phyloP scores from a whole-genome alignment of 2,113 vertebrate genomes.

The Pterocles burchelli region DNA sequence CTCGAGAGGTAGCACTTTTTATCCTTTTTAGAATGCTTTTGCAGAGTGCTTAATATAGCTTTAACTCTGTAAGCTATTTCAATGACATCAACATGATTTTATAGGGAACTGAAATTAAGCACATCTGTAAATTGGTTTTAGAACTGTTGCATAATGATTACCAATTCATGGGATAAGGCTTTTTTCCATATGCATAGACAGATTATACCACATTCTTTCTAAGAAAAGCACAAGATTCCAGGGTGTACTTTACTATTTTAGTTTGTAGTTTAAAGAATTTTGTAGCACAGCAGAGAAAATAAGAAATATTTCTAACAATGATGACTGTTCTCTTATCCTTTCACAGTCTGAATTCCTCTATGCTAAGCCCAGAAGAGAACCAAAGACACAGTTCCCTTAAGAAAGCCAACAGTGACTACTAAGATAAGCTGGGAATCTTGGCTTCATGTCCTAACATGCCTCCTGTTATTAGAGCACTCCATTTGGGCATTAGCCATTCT shows the following conservation, averaged over 20 bases:
- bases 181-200: not conserved
- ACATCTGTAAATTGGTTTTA: not conserved
- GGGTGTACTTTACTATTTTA: not conserved
- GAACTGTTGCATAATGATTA: not conserved
- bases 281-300: not conserved
- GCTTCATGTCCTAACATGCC: not conserved
- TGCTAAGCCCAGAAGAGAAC: not conserved
- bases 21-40: not conserved
- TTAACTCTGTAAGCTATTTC: not conserved
- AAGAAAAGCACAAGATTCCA: not conserved
- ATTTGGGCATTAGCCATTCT: not conserved
- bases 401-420: not conserved
- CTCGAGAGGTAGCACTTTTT: fast-evolving
- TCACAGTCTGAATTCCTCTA: not conserved
- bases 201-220: not conserved
- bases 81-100: not conserved
- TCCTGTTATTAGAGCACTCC: not conserved
- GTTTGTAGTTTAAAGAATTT: not conserved
- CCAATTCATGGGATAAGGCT: not conserved
- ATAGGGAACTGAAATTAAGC: not conserved
- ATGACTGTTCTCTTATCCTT: not conserved
- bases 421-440: not conserved
- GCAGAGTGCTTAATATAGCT: not conserved
- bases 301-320: not conserved
- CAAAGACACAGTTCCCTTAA: not conserved